Evolutionary conservation across 2,888 invertebrate genomes (phyloP), one percentile per base, ranked within the genome.

Genomic region (Chymomyza caudatula): DNA sequence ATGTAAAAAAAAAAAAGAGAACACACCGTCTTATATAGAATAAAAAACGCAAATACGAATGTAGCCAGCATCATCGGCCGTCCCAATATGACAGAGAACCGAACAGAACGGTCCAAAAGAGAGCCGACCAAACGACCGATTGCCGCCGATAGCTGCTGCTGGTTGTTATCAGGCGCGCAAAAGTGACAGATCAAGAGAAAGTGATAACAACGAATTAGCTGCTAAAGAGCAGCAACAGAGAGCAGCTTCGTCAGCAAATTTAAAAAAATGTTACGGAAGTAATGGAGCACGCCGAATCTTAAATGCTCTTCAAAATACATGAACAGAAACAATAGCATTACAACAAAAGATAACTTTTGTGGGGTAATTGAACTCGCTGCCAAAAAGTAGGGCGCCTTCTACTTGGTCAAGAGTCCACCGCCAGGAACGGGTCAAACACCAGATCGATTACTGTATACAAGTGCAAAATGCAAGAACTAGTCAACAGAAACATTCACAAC

Each of bases 171-270:
- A 37, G 29, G 8, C 29, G 11, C 29, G 11, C 11, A 37, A 37
- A 37, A 11, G 11, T 37, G 29, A 37, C 29, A 37, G 5, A 37
- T 37, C 29, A 11, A 11, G 29, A 37, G 29, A 37, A 37, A 37
- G 29, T 37, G 29, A 37, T 37, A 37, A 29, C 8, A 29, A 37
- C 29, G 29, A 37, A 37, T 77, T 74, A 74, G 70, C 63, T 69
- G 69, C 4, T 15, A 29, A 17, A 8, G 43, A 55, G 57, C 25
- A 42, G 2, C 47, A 56, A 51, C 65, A 63, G 56, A 60, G 25
- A 15, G 44, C 29, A 17, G 6, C 11, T 52, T n/a, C n/a, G n/a
- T n/a, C n/a, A n/a, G n/a, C n/a, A n/a, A n/a, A n/a, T n/a, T n/a
- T n/a, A n/a, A n/a, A n/a, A n/a, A 29, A 29, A 29, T 4, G 11